Evolutionary conservation across 2,113 vertebrate genomes (phyloP).

Genomic region (Phainopepla nitens): DNA sequence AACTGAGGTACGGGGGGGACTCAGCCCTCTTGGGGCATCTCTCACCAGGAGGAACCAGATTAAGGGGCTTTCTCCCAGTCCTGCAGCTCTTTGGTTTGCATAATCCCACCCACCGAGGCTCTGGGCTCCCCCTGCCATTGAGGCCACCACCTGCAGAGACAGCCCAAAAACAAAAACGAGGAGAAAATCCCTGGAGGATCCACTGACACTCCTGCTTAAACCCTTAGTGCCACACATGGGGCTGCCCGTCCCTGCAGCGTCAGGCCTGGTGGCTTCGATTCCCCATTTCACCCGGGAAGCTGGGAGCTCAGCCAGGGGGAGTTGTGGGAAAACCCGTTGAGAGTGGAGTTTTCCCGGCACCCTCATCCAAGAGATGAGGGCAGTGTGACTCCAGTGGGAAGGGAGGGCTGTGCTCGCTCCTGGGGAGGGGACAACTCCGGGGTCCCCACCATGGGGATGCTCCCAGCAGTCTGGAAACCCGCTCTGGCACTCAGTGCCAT

Average conservation of each 20-base stretch:
- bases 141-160: fast-evolving
- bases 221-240: not conserved
- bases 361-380: not conserved
- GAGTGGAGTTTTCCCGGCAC: not conserved
- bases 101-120: not conserved
- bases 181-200: not conserved
- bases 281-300: not conserved
- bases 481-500: not conserved
- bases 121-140: not conserved
- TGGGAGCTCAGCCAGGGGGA: not conserved
- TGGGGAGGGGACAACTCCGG: fast-evolving
- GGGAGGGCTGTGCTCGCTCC: not conserved
- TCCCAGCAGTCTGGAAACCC: not conserved
- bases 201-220: not conserved
- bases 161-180: not conserved
- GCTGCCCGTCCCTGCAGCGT: not conserved
- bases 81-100: not conserved
- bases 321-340: not conserved
- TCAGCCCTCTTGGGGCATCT: not conserved
- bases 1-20: not conserved
- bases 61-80: not conserved
- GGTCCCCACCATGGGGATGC: not conserved
- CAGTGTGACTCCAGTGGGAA: not conserved
- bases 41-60: fast-evolving
- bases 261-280: not conserved